Conservation (phyloP, 1,140 invertebrate species). For the Drosophila hydei region DNA sequence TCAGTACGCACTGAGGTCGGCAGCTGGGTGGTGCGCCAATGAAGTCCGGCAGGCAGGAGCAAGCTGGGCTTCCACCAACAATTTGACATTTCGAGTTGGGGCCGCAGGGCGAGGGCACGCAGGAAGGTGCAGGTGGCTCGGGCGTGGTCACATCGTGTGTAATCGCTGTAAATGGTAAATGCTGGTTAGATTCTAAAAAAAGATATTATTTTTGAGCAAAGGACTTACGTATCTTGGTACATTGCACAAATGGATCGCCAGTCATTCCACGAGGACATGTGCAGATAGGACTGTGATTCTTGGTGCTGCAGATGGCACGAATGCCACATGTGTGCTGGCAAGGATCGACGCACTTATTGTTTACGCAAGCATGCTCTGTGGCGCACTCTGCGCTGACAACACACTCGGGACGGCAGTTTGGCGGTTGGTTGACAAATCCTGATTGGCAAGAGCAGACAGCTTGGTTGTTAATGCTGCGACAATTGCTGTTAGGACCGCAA, state of each 20-base stretch:
- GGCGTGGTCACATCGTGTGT: slow-evolving; percentile 69
- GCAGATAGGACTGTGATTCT: slow-evolving; percentile 87
- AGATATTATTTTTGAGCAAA: background rate
- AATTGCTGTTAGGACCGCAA: slow-evolving; percentile 90
- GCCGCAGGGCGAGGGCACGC: slow-evolving; percentile 91
- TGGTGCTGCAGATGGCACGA: slow-evolving; percentile 86
- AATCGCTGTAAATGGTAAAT: slow-evolving; percentile 29
- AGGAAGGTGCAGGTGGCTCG: slow-evolving; percentile 87
- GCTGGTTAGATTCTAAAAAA: background rate
- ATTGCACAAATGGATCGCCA: slow-evolving; percentile 88
- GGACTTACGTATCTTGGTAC: slow-evolving; percentile 84
- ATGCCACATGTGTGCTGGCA: slow-evolving; percentile 88
- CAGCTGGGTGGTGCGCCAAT: slow-evolving; percentile 91
- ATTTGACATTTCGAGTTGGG: slow-evolving; percentile 92
- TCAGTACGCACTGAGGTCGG: slow-evolving; percentile 90
- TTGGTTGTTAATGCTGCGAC: slow-evolving; percentile 87
- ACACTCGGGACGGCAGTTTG: slow-evolving; percentile 89
- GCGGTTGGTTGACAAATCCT: slow-evolving; percentile 91
- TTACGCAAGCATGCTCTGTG: slow-evolving; percentile 88
- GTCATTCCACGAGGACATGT: slow-evolving; percentile 86
- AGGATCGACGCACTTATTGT: slow-evolving; percentile 89
- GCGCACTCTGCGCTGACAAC: slow-evolving; percentile 88
- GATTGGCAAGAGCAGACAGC: slow-evolving; percentile 89
- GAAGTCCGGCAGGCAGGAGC: slow-evolving; percentile 90
- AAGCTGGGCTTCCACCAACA: slow-evolving; percentile 88